Evolutionary conservation across 92 coral and sea anemone genomes (phyloP).

Genomic region (Galaxea fascicularis): DNA sequence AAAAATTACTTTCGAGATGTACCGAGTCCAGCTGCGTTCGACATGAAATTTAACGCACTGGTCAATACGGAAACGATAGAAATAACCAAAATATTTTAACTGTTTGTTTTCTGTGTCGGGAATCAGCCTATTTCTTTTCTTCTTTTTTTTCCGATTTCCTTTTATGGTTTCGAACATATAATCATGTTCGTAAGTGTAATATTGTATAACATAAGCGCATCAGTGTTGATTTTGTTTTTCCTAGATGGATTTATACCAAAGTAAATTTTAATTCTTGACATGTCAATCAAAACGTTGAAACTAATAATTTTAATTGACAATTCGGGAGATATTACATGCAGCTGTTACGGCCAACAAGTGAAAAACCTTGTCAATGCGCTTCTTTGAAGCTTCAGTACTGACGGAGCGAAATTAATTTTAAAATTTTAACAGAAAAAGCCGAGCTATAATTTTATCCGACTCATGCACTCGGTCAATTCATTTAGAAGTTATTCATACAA

Average conservation of each 20-base stretch:
- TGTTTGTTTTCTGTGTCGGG: background rate
- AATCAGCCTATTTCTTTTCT: no score
- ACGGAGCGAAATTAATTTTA: background rate
- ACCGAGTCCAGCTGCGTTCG: background rate
- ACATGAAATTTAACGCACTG: background rate
- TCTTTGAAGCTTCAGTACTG: background rate
- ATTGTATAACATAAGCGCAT: background rate
- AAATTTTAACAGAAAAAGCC: background rate
- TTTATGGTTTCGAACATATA: conserved; percentile 3
- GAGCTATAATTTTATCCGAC: no score
- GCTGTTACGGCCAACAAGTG: background rate
- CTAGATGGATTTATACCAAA: conserved; percentile 14
- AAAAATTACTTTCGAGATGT: background rate
- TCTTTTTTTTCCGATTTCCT: background rate
- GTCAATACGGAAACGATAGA: background rate
- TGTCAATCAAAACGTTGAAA: conserved; percentile 11
- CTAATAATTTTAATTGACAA: conserved; percentile 15
- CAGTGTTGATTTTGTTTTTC: background rate
- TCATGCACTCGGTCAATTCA: no score
- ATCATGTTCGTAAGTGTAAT: background rate
- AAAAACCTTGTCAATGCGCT: conserved; percentile 3
- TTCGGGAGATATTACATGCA: conserved; percentile 4
- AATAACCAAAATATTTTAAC: background rate
- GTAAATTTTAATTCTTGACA: conserved; percentile 16
- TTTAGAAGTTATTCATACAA: no score